A percentile compares a stretch with the other conserved stretches of the same genome.
Evolutionary conservation across 2,113 vertebrate species (phyloP).

Genomic region (Trichomycterus rosablanca): DNA sequence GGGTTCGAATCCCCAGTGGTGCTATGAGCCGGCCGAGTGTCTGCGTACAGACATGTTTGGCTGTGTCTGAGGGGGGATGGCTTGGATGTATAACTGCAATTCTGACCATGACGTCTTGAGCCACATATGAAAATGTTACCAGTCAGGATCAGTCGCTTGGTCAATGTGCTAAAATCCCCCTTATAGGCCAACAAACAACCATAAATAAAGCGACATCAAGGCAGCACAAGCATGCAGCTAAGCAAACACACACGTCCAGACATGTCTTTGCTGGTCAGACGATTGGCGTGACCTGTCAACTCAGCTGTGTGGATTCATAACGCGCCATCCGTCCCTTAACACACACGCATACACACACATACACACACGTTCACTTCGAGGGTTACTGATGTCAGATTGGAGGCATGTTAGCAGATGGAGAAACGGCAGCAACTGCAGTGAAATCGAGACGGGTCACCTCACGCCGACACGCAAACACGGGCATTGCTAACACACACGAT

Average conservation of each 20-base stretch:
- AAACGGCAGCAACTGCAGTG: constrained; percentile 67
- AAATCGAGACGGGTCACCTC: constrained; percentile 54
- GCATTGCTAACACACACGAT: not conserved
- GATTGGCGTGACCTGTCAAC: constrained; percentile 36
- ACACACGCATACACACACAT: constrained; percentile 21
- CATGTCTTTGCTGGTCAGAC: constrained; percentile 27
- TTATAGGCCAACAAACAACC: too few relatives aligned
- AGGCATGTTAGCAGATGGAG: constrained; percentile 67
- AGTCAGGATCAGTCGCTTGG: too few relatives aligned
- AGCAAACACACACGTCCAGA: constrained; percentile 23
- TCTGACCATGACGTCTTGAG: too few relatives aligned
- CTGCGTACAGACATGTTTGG: too few relatives aligned
- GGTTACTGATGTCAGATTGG: constrained; percentile 66
- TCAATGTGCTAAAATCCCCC: too few relatives aligned
- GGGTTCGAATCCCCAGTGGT: too few relatives aligned
- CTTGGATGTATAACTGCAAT: too few relatives aligned
- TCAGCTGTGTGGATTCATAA: constrained; percentile 35
- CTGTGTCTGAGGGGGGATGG: too few relatives aligned
- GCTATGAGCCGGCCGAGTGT: too few relatives aligned
- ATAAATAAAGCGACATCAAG: not conserved
- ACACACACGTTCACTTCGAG: constrained; percentile 25
- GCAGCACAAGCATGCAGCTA: not conserved
- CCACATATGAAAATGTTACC: too few relatives aligned
- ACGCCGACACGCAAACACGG: constrained; percentile 17
- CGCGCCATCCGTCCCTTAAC: constrained; percentile 2